phyloP scores from a whole-genome alignment of 2,888 invertebrate species.

The Ophion slaviceki region DNA sequence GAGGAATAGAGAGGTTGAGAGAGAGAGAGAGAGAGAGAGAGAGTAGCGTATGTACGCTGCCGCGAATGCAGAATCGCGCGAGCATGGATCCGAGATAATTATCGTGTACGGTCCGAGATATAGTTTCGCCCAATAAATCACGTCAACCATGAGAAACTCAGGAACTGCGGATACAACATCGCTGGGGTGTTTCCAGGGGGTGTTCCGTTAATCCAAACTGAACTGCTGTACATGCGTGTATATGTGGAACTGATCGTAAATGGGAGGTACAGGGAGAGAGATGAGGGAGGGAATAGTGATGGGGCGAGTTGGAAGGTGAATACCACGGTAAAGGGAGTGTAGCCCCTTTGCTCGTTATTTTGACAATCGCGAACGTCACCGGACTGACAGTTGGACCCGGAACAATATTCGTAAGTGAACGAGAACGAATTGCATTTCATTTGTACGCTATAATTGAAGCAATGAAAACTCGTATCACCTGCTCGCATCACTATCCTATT shows the following conservation, averaged over 20 bases:
- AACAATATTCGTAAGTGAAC: not conserved
- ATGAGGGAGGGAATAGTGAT: not conserved
- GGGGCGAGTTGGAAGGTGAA: not conserved
- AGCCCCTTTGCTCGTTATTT: slow-evolving; percentile 15
- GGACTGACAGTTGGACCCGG: not conserved
- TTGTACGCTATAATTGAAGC: slow-evolving; percentile 18
- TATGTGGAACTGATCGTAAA: slow-evolving; percentile 30
- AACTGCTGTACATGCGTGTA: slow-evolving; percentile 30
- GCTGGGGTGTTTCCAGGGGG: slow-evolving; percentile 34
- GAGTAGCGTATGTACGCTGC: slow-evolving; percentile 29
- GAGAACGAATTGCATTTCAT: slow-evolving; percentile 15
- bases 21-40: slow-evolving; percentile 7
- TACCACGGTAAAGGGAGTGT: not conserved
- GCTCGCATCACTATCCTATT: slow-evolving; percentile 22
- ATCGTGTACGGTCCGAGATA: slow-evolving; percentile 49
- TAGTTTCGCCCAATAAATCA: slow-evolving; percentile 48
- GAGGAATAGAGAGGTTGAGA: slow-evolving; percentile 9
- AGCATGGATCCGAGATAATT: slow-evolving; percentile 60
- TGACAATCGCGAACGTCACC: not conserved
- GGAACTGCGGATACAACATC: slow-evolving; percentile 41
- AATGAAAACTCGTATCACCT: slow-evolving; percentile 13
- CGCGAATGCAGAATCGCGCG: slow-evolving; percentile 51
- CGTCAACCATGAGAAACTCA: slow-evolving; percentile 27
- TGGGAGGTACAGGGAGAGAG: not conserved
- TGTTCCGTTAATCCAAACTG: slow-evolving; percentile 43